These are phyloP conservation scores for Nannospalax galili DNA, from an alignment of 2,113 vertebrate genomes.

Conservation along the genomic window DNA sequence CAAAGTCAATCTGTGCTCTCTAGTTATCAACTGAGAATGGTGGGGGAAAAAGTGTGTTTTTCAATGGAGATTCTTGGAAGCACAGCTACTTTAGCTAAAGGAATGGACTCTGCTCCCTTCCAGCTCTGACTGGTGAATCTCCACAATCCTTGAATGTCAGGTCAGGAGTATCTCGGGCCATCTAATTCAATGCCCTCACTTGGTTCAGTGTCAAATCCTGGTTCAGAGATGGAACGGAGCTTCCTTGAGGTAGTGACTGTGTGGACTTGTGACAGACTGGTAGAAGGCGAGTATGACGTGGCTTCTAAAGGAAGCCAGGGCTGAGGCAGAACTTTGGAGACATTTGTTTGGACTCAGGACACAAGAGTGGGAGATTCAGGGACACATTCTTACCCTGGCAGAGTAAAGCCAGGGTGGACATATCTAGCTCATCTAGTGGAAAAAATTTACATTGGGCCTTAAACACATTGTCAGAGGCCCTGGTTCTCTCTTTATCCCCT, in stretches of 20 bases:
- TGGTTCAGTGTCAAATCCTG: not conserved
- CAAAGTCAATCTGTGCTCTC: not conserved
- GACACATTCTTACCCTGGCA: not conserved
- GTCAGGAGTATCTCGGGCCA: not conserved
- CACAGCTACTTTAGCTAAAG: not conserved
- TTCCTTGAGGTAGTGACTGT: not conserved
- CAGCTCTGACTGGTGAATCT: not conserved
- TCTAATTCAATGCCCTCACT: not conserved
- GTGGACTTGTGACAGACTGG: not conserved
- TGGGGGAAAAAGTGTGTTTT: not conserved
- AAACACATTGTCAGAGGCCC: too few relatives aligned
- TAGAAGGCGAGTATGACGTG: not conserved
- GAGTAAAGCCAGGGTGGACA: not conserved
- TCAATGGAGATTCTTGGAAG: not conserved
- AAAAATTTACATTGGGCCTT: not conserved
- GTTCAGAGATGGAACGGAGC: not conserved
- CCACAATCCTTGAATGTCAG: not conserved
- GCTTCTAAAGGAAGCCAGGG: not conserved
- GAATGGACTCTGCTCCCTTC: not conserved
- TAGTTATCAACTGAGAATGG: not conserved
- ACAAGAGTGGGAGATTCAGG: not conserved
- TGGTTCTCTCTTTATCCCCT: not conserved
- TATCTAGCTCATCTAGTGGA: not conserved
- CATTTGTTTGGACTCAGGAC: not conserved
- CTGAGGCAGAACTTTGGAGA: not conserved